Percentiles rank a stretch among this genome's conserved stretches.
Evolutionary conservation across 2,797 vertebrate species (phyloP).

Genomic region (Cebuella pygmaea): DNA sequence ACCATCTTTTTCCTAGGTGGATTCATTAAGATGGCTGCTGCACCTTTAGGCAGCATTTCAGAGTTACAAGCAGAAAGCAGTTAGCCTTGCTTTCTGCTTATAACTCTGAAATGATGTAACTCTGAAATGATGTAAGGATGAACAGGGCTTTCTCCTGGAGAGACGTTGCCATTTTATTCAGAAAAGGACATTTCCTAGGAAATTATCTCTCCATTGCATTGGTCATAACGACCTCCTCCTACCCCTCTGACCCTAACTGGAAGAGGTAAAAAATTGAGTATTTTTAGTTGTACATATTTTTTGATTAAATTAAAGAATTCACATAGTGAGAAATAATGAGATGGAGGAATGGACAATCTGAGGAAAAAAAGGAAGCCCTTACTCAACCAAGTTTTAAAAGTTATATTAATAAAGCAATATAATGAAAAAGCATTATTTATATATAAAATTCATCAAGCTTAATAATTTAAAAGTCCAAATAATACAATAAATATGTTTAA

Average conservation of each 20-base stretch:
- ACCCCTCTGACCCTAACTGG: not conserved
- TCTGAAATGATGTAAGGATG: not conserved
- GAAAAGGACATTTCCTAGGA: not conserved
- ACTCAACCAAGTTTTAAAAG: conserved; percentile 25
- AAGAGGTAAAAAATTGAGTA: conserved; percentile 8
- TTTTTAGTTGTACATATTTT: conserved; percentile 40
- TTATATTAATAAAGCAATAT: not conserved
- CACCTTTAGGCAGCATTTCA: not conserved
- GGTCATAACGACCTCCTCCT: not conserved
- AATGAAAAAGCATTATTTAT: not conserved
- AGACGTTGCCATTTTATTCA: not conserved
- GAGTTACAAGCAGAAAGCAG: not conserved
- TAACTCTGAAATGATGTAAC: not conserved
- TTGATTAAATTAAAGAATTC: not conserved
- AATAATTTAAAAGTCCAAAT: not conserved
- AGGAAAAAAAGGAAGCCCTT: not conserved
- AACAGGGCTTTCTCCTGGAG: not conserved
- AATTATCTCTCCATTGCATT: not conserved
- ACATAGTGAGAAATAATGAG: not conserved
- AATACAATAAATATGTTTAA: not conserved
- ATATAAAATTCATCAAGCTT: not conserved
- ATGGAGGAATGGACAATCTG: not conserved
- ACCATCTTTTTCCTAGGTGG: not conserved
- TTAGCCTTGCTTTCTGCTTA: not conserved
- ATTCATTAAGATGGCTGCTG: not conserved